Conservation (phyloP, 2,888 invertebrate species). For the Anoncus sp. region DNA sequence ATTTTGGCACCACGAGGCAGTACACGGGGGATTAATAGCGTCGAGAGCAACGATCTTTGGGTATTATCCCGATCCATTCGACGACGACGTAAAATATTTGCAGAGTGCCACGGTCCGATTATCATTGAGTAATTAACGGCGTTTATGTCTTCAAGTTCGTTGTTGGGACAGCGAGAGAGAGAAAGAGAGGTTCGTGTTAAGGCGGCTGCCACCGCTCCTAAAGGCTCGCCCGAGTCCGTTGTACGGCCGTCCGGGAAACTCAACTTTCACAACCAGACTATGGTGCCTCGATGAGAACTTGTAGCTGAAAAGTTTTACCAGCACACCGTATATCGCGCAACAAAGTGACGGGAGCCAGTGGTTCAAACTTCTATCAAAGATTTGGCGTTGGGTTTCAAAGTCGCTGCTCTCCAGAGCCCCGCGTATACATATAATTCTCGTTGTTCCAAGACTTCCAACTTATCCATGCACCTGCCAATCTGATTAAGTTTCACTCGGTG, state of each 20-base stretch:
- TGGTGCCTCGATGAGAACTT: not conserved
- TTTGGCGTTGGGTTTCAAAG: conserved; percentile 18
- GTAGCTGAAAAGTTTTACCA: conserved; percentile 29
- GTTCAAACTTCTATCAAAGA: conserved; percentile 40
- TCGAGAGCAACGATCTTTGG: not conserved
- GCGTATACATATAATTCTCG: conserved; percentile 9
- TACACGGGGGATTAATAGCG: not conserved
- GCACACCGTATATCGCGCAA: conserved; percentile 13
- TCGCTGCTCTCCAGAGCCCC: not conserved
- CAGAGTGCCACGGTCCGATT: not conserved
- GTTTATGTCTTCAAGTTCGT: conserved; percentile 10
- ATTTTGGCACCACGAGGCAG: too few relatives aligned
- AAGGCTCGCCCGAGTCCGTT: conserved; percentile 32
- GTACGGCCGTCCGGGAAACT: conserved; percentile 14
- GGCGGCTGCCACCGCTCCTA: conserved; percentile 26
- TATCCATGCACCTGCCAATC: conserved; percentile 57
- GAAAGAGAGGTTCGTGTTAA: conserved; percentile 44
- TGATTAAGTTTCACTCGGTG: conserved; percentile 58
- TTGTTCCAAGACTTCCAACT: conserved; percentile 32
- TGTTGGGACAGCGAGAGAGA: conserved; percentile 1
- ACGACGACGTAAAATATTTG: conserved; percentile 2
- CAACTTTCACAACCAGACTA: conserved; percentile 20
- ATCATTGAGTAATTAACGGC: conserved; percentile 63
- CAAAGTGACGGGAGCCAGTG: conserved; percentile 15
- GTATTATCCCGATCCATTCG: not conserved